A percentile compares a stretch with the other conserved stretches of the same genome.
phyloP scores from a whole-genome alignment of 2,113 vertebrate genomes.

The Gavialis gangeticus region DNA sequence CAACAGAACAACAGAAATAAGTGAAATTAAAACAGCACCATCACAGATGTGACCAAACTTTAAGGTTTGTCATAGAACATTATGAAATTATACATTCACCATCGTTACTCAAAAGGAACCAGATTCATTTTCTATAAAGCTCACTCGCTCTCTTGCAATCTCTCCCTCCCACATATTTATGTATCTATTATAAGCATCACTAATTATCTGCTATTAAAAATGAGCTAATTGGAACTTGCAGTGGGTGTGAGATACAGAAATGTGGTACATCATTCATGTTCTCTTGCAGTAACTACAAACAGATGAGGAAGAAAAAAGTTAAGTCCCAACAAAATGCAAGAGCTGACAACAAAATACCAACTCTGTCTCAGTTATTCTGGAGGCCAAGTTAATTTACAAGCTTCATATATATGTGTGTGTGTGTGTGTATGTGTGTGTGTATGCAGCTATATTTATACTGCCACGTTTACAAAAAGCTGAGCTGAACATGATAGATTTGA shows the following conservation, averaged over 20 bases:
- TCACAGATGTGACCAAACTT: background rate
- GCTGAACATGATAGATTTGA: too few species aligned
- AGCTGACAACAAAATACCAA: background rate
- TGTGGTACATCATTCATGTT: background rate
- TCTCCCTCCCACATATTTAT: background rate
- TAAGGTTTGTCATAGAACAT: background rate
- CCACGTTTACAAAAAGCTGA: too few species aligned
- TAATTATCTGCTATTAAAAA: slow-evolving; percentile 46
- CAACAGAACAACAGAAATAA: background rate
- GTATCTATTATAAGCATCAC: slow-evolving; percentile 24
- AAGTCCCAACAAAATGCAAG: background rate
- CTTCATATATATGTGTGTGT: too few species aligned
- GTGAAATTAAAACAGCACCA: background rate
- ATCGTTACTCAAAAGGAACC: background rate
- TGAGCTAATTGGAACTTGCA: slow-evolving; percentile 2
- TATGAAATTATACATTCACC: background rate
- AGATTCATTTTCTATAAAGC: background rate
- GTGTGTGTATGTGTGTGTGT: too few species aligned
- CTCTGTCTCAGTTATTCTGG: background rate
- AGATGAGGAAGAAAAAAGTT: background rate
- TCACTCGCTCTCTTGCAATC: background rate
- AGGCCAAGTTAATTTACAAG: background rate
- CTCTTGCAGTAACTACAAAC: background rate
- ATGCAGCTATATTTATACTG: too few species aligned
- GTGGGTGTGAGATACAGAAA: background rate